phyloP scores from a whole-genome alignment of 2,797 vertebrate species.

The Benthosema pterotum region DNA sequence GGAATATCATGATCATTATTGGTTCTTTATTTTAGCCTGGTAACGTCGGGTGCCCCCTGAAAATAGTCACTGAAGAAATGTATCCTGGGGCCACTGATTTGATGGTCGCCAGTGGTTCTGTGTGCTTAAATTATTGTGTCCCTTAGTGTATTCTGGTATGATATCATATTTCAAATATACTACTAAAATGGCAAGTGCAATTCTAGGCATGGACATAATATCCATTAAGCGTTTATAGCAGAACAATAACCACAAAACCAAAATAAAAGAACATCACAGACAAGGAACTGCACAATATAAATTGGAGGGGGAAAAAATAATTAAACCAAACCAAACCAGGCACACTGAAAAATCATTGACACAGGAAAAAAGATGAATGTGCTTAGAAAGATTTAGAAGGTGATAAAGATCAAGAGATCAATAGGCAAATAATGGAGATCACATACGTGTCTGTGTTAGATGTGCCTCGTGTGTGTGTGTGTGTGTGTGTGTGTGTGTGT shows the following conservation, averaged over 20 bases:
- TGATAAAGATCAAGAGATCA: conserved; percentile 67
- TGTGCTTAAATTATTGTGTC: too few species aligned
- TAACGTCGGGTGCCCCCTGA: too few species aligned
- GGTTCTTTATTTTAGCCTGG: too few species aligned
- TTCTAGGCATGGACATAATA: too few species aligned
- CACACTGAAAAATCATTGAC: conserved; percentile 32
- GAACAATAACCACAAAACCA: neutral
- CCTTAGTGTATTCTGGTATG: too few species aligned
- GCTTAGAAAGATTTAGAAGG: conserved; percentile 51
- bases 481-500: conserved; percentile 2
- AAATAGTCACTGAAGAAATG: too few species aligned
- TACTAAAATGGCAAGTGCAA: too few species aligned
- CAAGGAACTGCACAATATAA: neutral
- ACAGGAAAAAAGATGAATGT: conserved; percentile 37
- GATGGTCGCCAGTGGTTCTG: too few species aligned
- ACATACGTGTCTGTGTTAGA: conserved; percentile 33
- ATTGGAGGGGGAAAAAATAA: conserved; percentile 5
- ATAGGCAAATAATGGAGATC: conserved; percentile 28
- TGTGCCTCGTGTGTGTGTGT: neutral
- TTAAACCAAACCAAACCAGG: conserved; percentile 21
- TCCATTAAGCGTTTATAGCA: neutral
- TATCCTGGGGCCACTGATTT: too few species aligned
- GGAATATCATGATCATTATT: too few species aligned
- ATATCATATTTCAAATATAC: too few species aligned
- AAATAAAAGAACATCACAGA: neutral